phyloP scores from a whole-genome alignment of 2,888 invertebrate species.

The Nephrotoma guestfalica region DNA sequence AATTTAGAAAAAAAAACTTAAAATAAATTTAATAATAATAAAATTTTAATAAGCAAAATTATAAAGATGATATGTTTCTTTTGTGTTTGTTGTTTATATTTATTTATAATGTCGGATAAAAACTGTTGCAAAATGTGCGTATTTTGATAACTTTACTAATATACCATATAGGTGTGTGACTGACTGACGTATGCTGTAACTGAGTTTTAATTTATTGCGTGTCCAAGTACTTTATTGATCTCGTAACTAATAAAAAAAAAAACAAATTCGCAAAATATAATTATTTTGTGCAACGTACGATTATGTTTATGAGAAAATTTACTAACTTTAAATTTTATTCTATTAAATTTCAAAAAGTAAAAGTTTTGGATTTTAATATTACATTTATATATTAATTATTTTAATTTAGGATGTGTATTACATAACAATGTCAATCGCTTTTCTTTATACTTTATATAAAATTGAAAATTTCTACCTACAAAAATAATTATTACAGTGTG shows the following conservation, averaged over 20 bases:
- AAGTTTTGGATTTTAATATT: neutral
- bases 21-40: neutral
- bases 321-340: neutral
- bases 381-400: neutral
- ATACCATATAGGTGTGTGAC: neutral
- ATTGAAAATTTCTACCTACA: neutral
- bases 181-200: neutral
- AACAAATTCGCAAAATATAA: neutral
- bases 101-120: neutral
- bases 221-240: neutral
- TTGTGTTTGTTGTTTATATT: neutral
- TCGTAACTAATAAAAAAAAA: neutral
- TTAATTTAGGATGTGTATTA: neutral
- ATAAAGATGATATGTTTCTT: neutral
- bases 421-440: neutral
- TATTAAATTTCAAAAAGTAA: neutral
- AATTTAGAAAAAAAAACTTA: neutral
- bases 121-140: neutral
- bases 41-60: neutral
- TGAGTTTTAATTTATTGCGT: neutral
- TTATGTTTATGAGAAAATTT: neutral
- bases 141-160: neutral
- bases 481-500: neutral
- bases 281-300: neutral
- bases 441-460: neutral